Evolutionary conservation across 2,113 vertebrate species (phyloP).

Genomic region (Sprattus sprattus): DNA sequence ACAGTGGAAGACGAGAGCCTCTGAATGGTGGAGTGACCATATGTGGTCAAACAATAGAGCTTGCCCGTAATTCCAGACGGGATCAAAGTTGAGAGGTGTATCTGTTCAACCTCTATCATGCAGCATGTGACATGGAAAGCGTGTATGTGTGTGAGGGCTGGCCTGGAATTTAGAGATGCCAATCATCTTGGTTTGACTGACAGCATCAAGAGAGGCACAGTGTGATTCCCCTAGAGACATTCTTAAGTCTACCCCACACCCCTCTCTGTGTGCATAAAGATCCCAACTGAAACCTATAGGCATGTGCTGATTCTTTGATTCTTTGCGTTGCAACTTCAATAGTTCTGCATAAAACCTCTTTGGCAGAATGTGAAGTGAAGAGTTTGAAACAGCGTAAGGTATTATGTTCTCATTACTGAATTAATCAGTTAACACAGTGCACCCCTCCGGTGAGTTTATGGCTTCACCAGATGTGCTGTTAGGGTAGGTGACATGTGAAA

Average conservation of each 20-base stretch:
- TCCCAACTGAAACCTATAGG: neutral
- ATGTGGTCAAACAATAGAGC: neutral
- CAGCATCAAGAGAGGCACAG: slow-evolving; percentile 23
- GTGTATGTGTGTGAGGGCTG: neutral
- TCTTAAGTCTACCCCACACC: neutral
- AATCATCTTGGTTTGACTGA: slow-evolving; percentile 35
- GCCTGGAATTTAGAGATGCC: slow-evolving; percentile 22
- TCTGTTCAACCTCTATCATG: slow-evolving; percentile 7
- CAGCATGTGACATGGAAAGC: neutral
- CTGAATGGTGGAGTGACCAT: neutral
- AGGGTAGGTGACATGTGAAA: too few relatives aligned
- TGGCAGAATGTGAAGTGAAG: neutral
- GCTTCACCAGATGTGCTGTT: too few relatives aligned
- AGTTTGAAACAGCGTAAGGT: neutral
- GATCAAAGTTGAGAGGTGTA: slow-evolving; percentile 20
- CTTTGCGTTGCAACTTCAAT: neutral
- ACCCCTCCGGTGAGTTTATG: too few relatives aligned
- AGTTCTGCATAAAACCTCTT: neutral
- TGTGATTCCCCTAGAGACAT: neutral
- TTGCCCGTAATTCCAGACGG: slow-evolving; percentile 5
- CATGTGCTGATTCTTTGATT: neutral
- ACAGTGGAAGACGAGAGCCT: neutral
- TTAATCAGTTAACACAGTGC: neutral
- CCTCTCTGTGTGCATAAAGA: neutral
- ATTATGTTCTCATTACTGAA: neutral